A percentile compares a stretch with the other conserved stretches of the same genome.
Evolutionary conservation across 2,888 invertebrate genomes (phyloP).

Genomic region (Heliconius ethilla): DNA sequence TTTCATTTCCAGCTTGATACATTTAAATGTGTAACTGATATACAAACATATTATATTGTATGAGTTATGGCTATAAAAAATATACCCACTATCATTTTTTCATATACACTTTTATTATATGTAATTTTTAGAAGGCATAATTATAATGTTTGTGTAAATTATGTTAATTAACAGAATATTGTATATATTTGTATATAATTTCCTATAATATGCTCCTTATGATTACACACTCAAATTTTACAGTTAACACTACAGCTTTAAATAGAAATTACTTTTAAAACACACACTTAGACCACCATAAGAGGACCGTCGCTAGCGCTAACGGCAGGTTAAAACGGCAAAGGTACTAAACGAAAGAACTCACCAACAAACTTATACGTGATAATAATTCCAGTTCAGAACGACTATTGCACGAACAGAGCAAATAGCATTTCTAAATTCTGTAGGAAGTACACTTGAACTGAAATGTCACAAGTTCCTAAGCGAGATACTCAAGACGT

Average conservation of each 20-base stretch:
- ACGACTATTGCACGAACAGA: conserved; percentile 36
- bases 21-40: conserved; percentile 27
- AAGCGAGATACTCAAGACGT: conserved; percentile 38
- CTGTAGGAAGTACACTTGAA: conserved; percentile 41
- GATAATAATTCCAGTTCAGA: conserved; percentile 40
- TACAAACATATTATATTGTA: not conserved
- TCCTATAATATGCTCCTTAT: not conserved
- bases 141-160: too few species aligned
- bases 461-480: conserved; percentile 40
- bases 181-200: not conserved
- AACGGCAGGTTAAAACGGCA: not conserved
- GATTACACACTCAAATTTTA: not conserved
- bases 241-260: not conserved
- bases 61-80: not conserved
- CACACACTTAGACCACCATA: not conserved
- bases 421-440: conserved; percentile 43
- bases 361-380: conserved; percentile 35
- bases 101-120: too few species aligned
- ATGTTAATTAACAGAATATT: too few species aligned
- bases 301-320: not conserved
- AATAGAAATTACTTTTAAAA: not conserved
- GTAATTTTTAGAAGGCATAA: too few species aligned
- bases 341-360: conserved; percentile 27
- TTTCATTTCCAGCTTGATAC: conserved; percentile 13
- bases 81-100: too few species aligned